These are phyloP conservation scores for Mercenaria mercenaria DNA, from an alignment of 1,140 invertebrate genomes.

Conservation along the genomic window DNA sequence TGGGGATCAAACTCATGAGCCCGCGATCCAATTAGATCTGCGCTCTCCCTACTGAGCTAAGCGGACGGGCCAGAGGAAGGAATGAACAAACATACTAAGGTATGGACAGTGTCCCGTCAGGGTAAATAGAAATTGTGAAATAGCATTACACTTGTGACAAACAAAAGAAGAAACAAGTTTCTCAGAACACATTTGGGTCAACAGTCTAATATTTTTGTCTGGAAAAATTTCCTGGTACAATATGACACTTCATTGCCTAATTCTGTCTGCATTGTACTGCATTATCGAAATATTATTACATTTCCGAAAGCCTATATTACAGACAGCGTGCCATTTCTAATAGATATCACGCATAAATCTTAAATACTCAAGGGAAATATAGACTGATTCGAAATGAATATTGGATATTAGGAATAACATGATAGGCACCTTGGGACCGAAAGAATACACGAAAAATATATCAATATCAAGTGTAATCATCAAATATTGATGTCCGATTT, in stretches of 20 bases:
- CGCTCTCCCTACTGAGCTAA: no score
- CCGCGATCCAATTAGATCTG: no score
- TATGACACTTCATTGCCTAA: neutral
- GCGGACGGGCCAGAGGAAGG: no score
- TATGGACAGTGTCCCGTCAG: no score
- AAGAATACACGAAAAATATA: conserved; percentile 46
- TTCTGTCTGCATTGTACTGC: neutral
- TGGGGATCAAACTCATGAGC: no score
- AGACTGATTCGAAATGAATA: conserved; percentile 29
- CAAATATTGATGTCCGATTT: conserved; percentile 34
- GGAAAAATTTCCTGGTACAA: neutral
- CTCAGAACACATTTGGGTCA: no score
- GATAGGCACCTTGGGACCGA: conserved; percentile 24
- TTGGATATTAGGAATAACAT: conserved; percentile 52
- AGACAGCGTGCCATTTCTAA: conserved; percentile 39
- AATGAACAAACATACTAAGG: no score
- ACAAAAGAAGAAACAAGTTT: no score
- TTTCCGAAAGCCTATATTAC: neutral
- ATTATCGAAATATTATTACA: neutral
- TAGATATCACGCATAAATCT: conserved; percentile 39
- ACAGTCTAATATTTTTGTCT: no score
- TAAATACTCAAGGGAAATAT: conserved; percentile 36
- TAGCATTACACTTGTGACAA: no score
- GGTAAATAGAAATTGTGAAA: no score
- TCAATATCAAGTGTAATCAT: conserved; percentile 48